Evolutionary conservation across 2,113 vertebrate genomes (phyloP).

Genomic region (Dipodomys stephensi): DNA sequence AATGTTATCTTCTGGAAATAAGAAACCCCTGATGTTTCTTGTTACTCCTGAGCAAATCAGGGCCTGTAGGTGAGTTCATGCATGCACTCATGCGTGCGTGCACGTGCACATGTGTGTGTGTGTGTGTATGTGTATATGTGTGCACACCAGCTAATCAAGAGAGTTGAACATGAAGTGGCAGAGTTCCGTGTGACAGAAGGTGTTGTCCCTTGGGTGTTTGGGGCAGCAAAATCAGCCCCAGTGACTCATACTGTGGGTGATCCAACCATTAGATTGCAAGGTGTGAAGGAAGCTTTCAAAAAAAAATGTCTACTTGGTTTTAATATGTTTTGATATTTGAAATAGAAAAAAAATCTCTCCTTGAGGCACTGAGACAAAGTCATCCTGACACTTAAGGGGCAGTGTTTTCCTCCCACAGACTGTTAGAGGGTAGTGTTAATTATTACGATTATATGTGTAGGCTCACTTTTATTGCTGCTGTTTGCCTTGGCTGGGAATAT

Average conservation of each 20-base stretch:
- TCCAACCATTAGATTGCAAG: accelerated
- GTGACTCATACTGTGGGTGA: accelerated
- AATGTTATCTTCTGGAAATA: neutral
- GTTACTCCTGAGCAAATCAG: neutral
- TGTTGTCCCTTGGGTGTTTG: neutral
- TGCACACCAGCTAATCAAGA: too few species aligned
- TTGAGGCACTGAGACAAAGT: neutral
- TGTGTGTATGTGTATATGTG: too few species aligned
- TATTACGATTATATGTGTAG: accelerated
- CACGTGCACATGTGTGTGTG: too few species aligned
- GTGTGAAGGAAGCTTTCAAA: neutral
- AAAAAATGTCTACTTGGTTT: neutral
- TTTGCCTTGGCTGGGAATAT: neutral
- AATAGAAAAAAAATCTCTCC: neutral
- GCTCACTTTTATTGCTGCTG: neutral
- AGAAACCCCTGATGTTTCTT: neutral
- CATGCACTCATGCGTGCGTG: too few species aligned
- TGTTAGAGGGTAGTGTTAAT: neutral
- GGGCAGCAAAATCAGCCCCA: neutral
- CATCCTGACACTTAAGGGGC: too few species aligned
- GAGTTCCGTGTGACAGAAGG: accelerated
- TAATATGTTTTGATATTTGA: neutral
- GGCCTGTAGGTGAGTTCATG: too few species aligned
- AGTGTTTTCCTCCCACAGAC: accelerated
- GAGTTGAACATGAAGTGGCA: accelerated